phyloP scores from a whole-genome alignment of 2,797 vertebrate species.

The Brachyalestes nurse region DNA sequence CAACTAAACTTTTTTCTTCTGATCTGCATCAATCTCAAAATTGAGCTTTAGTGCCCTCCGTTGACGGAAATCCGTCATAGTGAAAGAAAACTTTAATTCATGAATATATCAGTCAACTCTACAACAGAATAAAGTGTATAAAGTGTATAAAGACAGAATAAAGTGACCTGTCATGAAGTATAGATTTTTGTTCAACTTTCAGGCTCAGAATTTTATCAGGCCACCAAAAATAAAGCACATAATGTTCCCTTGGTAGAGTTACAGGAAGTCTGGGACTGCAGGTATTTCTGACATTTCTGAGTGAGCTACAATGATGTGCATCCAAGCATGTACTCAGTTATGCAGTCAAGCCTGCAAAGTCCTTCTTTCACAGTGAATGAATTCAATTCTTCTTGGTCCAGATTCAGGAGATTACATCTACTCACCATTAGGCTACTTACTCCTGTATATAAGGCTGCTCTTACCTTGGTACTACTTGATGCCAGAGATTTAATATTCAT shows the following conservation, averaged over 20 bases:
- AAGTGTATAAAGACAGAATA: no score
- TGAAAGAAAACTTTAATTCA: no score
- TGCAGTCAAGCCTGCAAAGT: background rate
- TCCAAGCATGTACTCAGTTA: background rate
- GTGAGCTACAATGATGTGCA: background rate
- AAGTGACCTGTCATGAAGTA: background rate
- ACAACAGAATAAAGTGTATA: no score
- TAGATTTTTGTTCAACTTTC: background rate
- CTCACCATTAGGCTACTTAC: constrained; percentile 5
- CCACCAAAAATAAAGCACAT: background rate
- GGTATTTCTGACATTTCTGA: constrained; percentile 11
- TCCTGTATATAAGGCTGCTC: no score
- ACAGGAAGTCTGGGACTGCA: background rate
- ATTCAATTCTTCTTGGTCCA: background rate
- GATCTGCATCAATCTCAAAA: no score
- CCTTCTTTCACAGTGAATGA: constrained; percentile 6
- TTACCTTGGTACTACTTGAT: background rate
- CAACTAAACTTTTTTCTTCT: no score
- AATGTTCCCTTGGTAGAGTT: constrained; percentile 5
- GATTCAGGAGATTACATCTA: background rate
- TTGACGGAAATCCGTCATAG: no score
- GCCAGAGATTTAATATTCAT: background rate
- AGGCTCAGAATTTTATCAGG: background rate
- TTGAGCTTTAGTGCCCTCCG: no score
- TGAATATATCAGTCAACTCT: no score